phyloP scores from a whole-genome alignment of 2,888 invertebrate species.

The Stenotaenia linearis region DNA sequence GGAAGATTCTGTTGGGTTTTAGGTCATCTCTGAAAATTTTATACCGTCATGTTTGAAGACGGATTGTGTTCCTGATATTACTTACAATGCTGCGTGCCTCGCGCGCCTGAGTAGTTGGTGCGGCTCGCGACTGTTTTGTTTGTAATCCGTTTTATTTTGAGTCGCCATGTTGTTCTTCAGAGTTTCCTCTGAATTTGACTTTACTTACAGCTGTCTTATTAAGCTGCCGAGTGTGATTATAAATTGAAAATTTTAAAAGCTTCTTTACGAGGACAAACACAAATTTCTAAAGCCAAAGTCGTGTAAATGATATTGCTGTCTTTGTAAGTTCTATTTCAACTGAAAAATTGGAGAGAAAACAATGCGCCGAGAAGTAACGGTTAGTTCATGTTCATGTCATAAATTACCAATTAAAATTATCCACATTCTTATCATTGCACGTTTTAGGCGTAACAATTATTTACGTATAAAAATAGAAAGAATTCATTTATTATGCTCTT shows the following conservation, averaged over 20 bases:
- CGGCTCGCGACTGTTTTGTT: background rate
- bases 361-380: too few relatives aligned
- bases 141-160: background rate
- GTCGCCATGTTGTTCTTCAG: background rate
- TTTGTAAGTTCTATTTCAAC: too few relatives aligned
- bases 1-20: background rate
- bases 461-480: too few relatives aligned
- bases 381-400: too few relatives aligned
- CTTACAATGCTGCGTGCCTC: background rate
- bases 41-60: background rate
- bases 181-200: background rate
- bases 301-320: background rate
- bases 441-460: too few relatives aligned
- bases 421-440: too few relatives aligned
- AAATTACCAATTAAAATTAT: too few relatives aligned
- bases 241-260: background rate
- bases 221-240: background rate
- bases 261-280: background rate
- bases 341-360: too few relatives aligned
- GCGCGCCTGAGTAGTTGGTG: background rate
- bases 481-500: too few relatives aligned
- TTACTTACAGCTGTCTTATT: background rate
- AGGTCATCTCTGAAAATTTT: conserved; percentile 4
- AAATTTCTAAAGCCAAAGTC: background rate
- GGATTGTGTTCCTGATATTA: background rate